Base-by-base conservation (phyloP, 1,140 invertebrate species). In the Euura lappo region DNA sequence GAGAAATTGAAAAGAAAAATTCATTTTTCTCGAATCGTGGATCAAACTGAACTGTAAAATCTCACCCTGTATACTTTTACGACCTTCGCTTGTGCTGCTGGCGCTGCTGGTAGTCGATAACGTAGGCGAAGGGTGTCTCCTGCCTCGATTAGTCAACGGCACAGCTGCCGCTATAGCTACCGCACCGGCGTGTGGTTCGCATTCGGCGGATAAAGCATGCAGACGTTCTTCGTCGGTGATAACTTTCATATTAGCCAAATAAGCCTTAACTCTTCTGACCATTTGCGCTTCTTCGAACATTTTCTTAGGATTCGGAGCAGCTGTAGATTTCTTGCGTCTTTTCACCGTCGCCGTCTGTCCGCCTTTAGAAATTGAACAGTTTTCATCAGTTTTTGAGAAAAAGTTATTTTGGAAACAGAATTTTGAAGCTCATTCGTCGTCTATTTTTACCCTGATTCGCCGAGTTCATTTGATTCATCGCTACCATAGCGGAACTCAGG, bases 241-340 rank as follows among this genome's bases (percentile, higher is more conserved):
- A 2, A 98, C 95, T 81, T 96, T 94, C 89, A 99, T 93, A 80
- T 97, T 95, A 65, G 94, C 94, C 45, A 99, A 88, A 87, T 99
- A 99, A 1, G 98, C 95, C 85, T 98, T 98, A 0, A 99, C 98
- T 67, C 97, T 89, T 6, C 97, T 90, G 13, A 98, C 96, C 98
- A 99, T 99, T 88, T 99, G 96, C 44, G 97, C 96, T 90, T 99
- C 97, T 87, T 99, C 97, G 87, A 98, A 99, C 97, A 99, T 99
- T 86, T 98, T 98, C 88, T 98, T 98, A 60, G 96, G 94, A 87
- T 99, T 98, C 0, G 96, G 96, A 1, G 95, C 92, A 6, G 95
- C 94, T 2, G 96, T 93, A 0, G 95, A 97, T 81, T 98, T 98
- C 84, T 97, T 97, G 68, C 96, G 90, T 79, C 95, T 88, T 82